phyloP scores from a whole-genome alignment of 1,140 invertebrate species.

The Drosophila virilis region DNA sequence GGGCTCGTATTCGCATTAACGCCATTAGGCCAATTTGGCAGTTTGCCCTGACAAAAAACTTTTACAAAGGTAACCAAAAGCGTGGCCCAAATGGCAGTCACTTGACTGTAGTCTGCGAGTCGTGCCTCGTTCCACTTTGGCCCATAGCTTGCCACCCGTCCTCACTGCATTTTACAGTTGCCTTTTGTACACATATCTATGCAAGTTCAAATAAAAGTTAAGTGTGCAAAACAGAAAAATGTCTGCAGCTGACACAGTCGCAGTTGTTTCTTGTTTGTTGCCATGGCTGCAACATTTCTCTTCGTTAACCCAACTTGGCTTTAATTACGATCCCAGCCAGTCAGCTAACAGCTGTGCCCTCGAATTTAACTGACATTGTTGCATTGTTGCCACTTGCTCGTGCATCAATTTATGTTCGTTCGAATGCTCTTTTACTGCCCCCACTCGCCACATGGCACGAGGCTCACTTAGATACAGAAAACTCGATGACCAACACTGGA shows the following conservation, averaged over 20 bases:
- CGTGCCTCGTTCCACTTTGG: slow-evolving; percentile 23
- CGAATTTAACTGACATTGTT: slow-evolving; percentile 29
- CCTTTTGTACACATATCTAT: slow-evolving; percentile 61
- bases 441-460: not conserved
- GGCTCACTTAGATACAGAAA: not conserved
- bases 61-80: slow-evolving; percentile 70
- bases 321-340: slow-evolving; percentile 71
- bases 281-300: slow-evolving; percentile 67
- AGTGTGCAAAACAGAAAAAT: slow-evolving; percentile 72
- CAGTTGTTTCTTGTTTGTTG: slow-evolving; percentile 50
- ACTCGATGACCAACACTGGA: slow-evolving; percentile 9
- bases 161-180: slow-evolving; percentile 20
- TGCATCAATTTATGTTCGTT: slow-evolving; percentile 74
- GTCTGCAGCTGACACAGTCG: slow-evolving; percentile 42
- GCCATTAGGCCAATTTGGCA: slow-evolving; percentile 82
- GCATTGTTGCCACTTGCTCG: slow-evolving; percentile 29
- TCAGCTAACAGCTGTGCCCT: slow-evolving; percentile 37
- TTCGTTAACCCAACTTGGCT: slow-evolving; percentile 70
- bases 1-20: slow-evolving; percentile 80
- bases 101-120: slow-evolving; percentile 25
- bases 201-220: slow-evolving; percentile 80
- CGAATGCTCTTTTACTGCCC: slow-evolving; percentile 36
- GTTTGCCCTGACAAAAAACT: slow-evolving; percentile 67
- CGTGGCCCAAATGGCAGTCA: slow-evolving; percentile 39
- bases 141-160: not conserved